Evolutionary conservation across 2,113 vertebrate genomes (phyloP), one percentile per base, ranked within the genome.

Genomic region (Brienomyrus longianalis): DNA sequence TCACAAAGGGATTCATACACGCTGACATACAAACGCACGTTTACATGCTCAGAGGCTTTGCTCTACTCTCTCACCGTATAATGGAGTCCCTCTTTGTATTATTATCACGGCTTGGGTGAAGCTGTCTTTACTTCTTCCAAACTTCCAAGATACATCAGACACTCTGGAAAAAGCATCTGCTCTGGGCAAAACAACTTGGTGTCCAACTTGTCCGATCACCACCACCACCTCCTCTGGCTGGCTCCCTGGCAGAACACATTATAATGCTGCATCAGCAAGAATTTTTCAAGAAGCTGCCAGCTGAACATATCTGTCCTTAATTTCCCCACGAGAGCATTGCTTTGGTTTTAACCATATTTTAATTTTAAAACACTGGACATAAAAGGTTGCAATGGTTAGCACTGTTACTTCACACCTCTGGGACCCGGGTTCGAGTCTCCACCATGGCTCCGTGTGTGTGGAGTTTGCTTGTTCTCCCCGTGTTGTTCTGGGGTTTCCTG

Each of bases 141-240:
- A 80, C 62, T 0, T 45, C 95, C 95, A 95, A 66, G 31, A 13
- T 21, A 92, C 1, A 0, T 0, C 0, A 31, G 0, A 0, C 0
- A 0, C 0, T 1, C 0, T 0, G 39, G 39, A 2, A 1, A 39
- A 39, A 39, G 39, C 39, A 1, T 4, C 45, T 0, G 6, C 0
- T 0, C 3, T 51, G 0, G 91, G 91, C 0, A 94, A 31, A 4
- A 4, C 87, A 31, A 93, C 89, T 0, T 1, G 43, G 0, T 89
- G 66, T 80, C 94, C 94, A 2, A 89, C 9, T 31, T 89, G 91
- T 35, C 91, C 92, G 27, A 94, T 94, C 27, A 92, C n/a, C 27
- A 92, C n/a, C 27, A 92, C 23, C 5, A 89, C 62, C 2, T 2
- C n/a, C 0, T 13, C 0, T 0, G 13, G 6, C 85, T 43, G 13